Evolutionary conservation across 2,888 invertebrate species (phyloP), one percentile per base, ranked within the genome.

Genomic region (Agrotis puta): DNA sequence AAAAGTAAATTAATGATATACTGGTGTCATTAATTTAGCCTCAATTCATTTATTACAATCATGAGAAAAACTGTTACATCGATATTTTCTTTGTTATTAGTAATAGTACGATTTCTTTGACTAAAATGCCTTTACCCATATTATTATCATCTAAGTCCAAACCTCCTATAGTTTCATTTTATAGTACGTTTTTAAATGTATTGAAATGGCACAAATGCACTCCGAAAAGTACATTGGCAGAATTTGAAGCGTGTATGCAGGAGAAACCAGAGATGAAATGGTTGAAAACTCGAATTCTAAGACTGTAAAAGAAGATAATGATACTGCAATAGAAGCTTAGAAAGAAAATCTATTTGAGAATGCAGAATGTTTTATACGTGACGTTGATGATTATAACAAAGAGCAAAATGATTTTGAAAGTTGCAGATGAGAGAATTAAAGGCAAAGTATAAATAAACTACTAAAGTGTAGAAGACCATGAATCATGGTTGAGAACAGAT

Each of bases 401-500:
- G 39, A 39, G 11, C 39, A 39, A 39, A 11, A 39, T 9, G 9
- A 20, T 59, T 20, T 39, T 3, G 0, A 53, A 18, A 48, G 7
- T 14, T 53, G 3, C 7, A 3, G 18, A 47, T 24, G n/a, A 39
- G 9, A 39, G 27, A 45, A 65, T 9, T 24, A 56, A n/a, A 54
- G 20, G 3, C 3, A 20, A 50, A 24, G 9, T 53, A 27, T 27
- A 39, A 51, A 39, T 39, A 39, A 9, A 39, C 9, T 39, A 75
- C n/a, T 63, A 54, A 53, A 24, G 33, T 50, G 45, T 27, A 48
- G 20, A 51, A 63, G 7, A 18, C 0, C 13, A 58, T 72, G 64
- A 66, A 76, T 66, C 16, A 70, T 75, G 66, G 59, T 69, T 73
- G 56, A 57, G 9, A 66, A 54, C 65, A 67, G 45, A 76, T 66